phyloP scores from a whole-genome alignment of 2,797 vertebrate species.

The Mareca strepera region DNA sequence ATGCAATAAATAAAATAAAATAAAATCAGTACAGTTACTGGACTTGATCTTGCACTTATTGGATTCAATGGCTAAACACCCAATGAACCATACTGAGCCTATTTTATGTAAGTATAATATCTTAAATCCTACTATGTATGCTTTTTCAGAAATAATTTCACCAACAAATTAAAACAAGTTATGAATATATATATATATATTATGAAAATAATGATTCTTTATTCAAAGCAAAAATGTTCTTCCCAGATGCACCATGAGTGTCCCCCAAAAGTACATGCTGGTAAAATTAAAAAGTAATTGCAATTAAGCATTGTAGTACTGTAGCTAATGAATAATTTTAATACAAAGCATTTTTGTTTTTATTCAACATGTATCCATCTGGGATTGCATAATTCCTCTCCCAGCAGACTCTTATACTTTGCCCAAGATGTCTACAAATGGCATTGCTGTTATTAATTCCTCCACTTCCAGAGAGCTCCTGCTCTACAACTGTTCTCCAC shows the following conservation, averaged over 20 bases:
- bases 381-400: background rate
- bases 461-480: background rate
- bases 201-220: background rate
- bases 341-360: background rate
- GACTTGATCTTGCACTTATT: background rate
- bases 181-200: background rate
- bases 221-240: background rate
- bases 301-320: background rate
- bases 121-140: background rate
- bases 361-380: background rate
- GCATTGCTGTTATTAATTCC: background rate
- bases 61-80: background rate
- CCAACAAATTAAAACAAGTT: background rate
- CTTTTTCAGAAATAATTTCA: background rate
- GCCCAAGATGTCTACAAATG: background rate
- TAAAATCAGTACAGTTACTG: background rate
- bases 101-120: background rate
- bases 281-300: background rate
- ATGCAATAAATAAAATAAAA: background rate
- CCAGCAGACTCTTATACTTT: background rate
- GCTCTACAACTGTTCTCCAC: background rate
- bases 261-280: background rate
- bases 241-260: background rate
- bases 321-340: background rate
- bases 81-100: background rate